Evolutionary conservation across 2,113 vertebrate genomes (phyloP), one percentile per base, ranked within the genome.

Genomic region (Oryzias javanicus): DNA sequence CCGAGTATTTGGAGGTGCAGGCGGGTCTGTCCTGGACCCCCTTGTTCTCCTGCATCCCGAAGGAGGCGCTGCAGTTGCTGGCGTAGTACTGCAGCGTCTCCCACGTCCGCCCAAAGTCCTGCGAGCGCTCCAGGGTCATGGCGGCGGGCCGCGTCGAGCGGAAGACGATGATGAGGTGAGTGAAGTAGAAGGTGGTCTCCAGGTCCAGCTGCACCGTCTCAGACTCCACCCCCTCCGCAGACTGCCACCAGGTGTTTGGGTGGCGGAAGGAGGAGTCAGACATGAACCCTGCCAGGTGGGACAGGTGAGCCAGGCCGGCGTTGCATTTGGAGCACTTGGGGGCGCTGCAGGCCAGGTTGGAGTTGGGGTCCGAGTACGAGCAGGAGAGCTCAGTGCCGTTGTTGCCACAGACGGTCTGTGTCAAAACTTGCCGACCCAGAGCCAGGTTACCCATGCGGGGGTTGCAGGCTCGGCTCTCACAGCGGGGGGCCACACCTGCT

Each of bases 221-320:
- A 0, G 59, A 83, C 55, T 85, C 72, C 2, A 79, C 87, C 0
- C 90, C 91, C 57, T 77, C 89, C 0, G 94, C 93, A 0, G 97
- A 97, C 88, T 98, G 97, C 97, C 97, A 99, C 97, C 97, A 98
- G 0, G 95, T 98, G 67, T 91, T 91, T 6, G 97, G 97, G 64
- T 91, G 90, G 46, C 89, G 92, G 91, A 99, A 98, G 2, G 97
- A 91, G 0, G 97, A 99, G 83, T 99, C 97, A 0, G 94, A 94
- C 97, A 99, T 98, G 80, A 93, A 92, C 0, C 90, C 81, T 0
- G 97, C 81, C 16, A 89, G 91, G 75, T 98, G 97, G 35, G 95
- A 90, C 69, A 92, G 90, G 53, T 87, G 91, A 0, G 88, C 72
- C 0, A 93, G 89, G 19, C 83, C 88, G 0, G 84, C 73, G 1